Evolutionary conservation across 2,113 vertebrate species (phyloP).

Genomic region (Campylomormyrus numenius): DNA sequence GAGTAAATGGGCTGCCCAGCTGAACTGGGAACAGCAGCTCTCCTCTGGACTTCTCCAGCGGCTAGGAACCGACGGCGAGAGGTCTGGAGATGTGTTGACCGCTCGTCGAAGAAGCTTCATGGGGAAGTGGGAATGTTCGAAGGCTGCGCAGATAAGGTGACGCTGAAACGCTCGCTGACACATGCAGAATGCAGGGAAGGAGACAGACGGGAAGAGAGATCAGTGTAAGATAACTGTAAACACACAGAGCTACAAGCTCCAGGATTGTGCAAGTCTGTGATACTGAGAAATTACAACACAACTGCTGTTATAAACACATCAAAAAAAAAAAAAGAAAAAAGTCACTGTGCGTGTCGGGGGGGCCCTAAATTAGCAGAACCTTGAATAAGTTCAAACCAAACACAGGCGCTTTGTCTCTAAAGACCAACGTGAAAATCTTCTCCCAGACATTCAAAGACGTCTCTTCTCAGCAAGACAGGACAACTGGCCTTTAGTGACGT

Average conservation of each 20-base stretch:
- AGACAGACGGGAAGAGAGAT: background rate
- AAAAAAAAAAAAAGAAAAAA: background rate
- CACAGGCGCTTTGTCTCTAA: background rate
- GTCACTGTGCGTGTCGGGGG: background rate
- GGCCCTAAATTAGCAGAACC: background rate
- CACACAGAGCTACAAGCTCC: background rate
- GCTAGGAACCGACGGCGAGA: background rate
- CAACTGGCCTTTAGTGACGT: background rate
- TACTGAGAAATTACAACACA: conserved; percentile 10
- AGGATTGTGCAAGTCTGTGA: background rate
- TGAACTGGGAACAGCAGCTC: conserved; percentile 37
- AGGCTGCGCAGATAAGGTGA: background rate
- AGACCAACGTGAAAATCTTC: background rate
- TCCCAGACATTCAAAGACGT: background rate
- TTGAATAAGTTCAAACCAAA: background rate
- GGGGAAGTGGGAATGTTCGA: background rate
- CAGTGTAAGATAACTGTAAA: background rate
- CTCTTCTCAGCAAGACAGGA: background rate
- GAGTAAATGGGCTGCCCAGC: conserved; percentile 41
- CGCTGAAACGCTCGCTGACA: background rate
- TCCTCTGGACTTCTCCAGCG: conserved; percentile 32
- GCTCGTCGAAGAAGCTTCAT: background rate
- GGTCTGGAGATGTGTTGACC: background rate
- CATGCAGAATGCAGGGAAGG: background rate
- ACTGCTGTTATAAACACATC: background rate